phyloP scores from a whole-genome alignment of 2,888 invertebrate genomes.

The Onthophagus sagittarius region DNA sequence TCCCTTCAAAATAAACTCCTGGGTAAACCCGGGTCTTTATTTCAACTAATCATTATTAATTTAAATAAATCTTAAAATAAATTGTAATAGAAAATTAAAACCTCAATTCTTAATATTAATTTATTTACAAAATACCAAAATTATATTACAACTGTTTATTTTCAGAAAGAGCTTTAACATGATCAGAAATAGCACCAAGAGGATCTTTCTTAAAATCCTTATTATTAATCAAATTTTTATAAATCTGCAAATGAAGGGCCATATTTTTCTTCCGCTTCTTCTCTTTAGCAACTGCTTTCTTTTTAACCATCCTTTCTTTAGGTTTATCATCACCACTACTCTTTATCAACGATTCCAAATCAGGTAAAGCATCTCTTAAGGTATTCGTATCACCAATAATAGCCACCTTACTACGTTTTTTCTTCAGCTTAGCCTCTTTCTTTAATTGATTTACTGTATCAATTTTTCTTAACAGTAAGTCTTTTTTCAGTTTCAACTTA shows the following conservation, averaged over 20 bases:
- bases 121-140: neutral
- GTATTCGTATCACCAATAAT: conserved; percentile 40
- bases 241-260: conserved; percentile 19
- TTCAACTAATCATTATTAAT: too few relatives aligned
- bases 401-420: conserved; percentile 32
- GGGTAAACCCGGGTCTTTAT: too few relatives aligned
- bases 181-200: conserved; percentile 17
- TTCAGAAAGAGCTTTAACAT: conserved; percentile 23
- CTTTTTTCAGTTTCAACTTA: conserved; percentile 37
- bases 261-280: conserved; percentile 22
- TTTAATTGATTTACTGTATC: conserved; percentile 37
- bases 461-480: conserved; percentile 39
- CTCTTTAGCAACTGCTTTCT: conserved; percentile 23
- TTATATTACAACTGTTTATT: conserved; percentile 13
- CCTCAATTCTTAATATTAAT: neutral
- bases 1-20: too few relatives aligned
- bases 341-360: conserved; percentile 37
- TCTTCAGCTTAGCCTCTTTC: conserved; percentile 35
- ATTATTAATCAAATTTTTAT: conserved; percentile 22
- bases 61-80: too few relatives aligned
- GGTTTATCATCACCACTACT: neutral
- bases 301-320: conserved; percentile 7
- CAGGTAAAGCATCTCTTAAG: conserved; percentile 41
- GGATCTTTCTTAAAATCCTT: conserved; percentile 22
- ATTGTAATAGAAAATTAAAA: too few relatives aligned